A percentile compares a stretch with the other conserved stretches of the same genome.
Evolutionary conservation across 2,888 invertebrate genomes (phyloP).

Genomic region (Teinopalpus imperialis): DNA sequence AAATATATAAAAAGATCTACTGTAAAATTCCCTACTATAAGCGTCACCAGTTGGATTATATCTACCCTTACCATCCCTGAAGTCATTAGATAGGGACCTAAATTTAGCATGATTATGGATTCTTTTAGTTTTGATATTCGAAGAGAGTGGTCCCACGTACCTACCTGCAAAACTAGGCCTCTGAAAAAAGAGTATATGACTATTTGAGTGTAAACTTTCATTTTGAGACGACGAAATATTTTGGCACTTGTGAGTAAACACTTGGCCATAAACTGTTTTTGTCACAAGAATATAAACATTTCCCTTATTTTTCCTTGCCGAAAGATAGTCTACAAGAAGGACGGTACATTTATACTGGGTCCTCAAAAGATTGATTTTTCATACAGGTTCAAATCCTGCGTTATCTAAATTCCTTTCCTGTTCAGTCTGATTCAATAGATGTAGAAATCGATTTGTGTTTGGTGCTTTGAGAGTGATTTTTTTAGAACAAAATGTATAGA

Average conservation of each 20-base stretch:
- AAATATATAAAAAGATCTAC: conserved; percentile 71
- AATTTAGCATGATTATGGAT: conserved; percentile 69
- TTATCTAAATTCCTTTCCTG: conserved; percentile 37
- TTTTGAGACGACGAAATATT: conserved; percentile 23
- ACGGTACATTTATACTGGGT: conserved; percentile 61
- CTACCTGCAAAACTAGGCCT: conserved; percentile 66
- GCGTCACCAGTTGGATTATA: conserved; percentile 74
- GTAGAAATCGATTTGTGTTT: conserved; percentile 15
- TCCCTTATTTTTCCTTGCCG: conserved; percentile 37
- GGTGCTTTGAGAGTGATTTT: conserved; percentile 21
- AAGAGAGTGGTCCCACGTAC: conserved; percentile 76
- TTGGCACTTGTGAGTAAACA: conserved; percentile 35
- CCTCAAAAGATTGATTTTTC: conserved; percentile 35
- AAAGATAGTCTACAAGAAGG: conserved; percentile 53
- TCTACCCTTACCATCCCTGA: conserved; percentile 65
- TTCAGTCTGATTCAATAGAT: conserved; percentile 44
- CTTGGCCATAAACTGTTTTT: conserved; percentile 42
- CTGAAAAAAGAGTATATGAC: conserved; percentile 41
- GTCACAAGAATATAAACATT: conserved; percentile 27
- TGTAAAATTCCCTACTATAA: conserved; percentile 70
- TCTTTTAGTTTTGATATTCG: conserved; percentile 63
- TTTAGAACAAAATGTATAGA: conserved; percentile 33
- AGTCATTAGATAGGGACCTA: conserved; percentile 58
- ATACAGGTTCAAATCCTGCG: conserved; percentile 34
- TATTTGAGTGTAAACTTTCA: conserved; percentile 27